A percentile compares a stretch with the other conserved stretches of the same genome.
Evolutionary conservation across 2,797 vertebrate genomes (phyloP).

Genomic region (Pampus argenteus): DNA sequence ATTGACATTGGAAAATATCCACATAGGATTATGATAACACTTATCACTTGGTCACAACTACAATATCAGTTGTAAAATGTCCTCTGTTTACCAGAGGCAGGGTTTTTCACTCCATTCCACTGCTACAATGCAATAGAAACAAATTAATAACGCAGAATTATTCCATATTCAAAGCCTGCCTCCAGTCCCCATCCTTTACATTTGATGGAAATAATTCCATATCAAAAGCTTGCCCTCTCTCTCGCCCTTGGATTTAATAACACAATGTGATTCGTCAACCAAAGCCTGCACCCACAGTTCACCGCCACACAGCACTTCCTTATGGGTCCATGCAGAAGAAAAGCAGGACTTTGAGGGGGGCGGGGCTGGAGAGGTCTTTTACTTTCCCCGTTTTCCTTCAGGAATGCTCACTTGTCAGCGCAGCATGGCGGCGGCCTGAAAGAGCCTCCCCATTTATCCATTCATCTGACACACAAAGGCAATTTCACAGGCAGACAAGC

Average conservation of each 20-base stretch:
- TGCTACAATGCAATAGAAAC: conserved; percentile 1
- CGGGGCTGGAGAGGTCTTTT: conserved; percentile 25
- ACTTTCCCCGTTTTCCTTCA: conserved; percentile 36
- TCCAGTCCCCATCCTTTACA: neutral
- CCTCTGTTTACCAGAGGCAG: neutral
- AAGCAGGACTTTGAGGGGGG: conserved; percentile 27
- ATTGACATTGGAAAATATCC: neutral
- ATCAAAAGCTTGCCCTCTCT: conserved; percentile 24
- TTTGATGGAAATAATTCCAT: conserved; percentile 15
- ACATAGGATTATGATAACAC: neutral
- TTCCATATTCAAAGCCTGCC: conserved; percentile 6
- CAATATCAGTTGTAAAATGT: neutral
- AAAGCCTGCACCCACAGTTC: conserved; percentile 34
- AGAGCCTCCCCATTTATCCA: conserved; percentile 49
- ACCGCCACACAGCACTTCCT: conserved; percentile 30
- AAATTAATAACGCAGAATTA: conserved; percentile 27
- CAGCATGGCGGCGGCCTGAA: conserved; percentile 49
- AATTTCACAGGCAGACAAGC: conserved; percentile 77
- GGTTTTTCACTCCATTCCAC: conserved; percentile 4
- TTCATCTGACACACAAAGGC: conserved; percentile 81
- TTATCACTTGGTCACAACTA: neutral
- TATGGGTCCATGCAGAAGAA: conserved; percentile 26
- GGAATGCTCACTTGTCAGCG: conserved; percentile 79
- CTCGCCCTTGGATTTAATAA: conserved; percentile 29
- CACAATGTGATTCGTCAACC: conserved; percentile 48